Base-by-base conservation (phyloP, 2,888 invertebrate genomes). In the Galerucella nymphaeae region DNA sequence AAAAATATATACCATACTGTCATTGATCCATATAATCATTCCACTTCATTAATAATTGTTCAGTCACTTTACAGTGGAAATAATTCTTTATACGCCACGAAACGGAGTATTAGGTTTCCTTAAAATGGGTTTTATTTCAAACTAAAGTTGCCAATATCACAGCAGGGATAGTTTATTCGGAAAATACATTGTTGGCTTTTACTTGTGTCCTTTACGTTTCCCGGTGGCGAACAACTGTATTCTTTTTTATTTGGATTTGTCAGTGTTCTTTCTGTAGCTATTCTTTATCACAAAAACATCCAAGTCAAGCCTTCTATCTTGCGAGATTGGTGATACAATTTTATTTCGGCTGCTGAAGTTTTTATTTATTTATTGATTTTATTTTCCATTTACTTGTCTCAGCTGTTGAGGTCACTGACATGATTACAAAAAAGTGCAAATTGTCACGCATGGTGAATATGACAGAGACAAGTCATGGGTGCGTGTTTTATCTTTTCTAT, bases 71-170 rank as follows among this genome's bases (percentile, higher is more conserved):
- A 23, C 16, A 68, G 68, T 68, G 18, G 41, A 38, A 68, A 73
- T 73, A 70, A 73, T 70, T 67, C 67, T 73, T 41, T 50, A 16
- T 1, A 67, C 62, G 63, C 73, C 62, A 70, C 66, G 66, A 70
- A 70, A 70, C 70, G 66, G 57, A 63, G 70, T 66, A 66, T 70
- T 66, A 73, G 63, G 73, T 66, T 70, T 70, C 57, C 69, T 71
- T 70, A 71, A 41, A 65, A 70, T 65, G 64, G 74, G 72, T 71
- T 73, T 75, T 67, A 76, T 62, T 74, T 63, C 68, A 72, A 65
- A 72, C 63, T 62, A 66, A 71, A 74, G 57, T 68, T 66, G 66
- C 70, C 71, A 57, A 76, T 72, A 68, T 76, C 76, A 76, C 75
- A 48, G 57, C 66, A 38, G 50, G 67, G 70, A 70, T 69, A 67